These are phyloP conservation scores for Rhopalosiphum maidis DNA, from an alignment of 1,140 invertebrate species.

Conservation along the genomic window DNA sequence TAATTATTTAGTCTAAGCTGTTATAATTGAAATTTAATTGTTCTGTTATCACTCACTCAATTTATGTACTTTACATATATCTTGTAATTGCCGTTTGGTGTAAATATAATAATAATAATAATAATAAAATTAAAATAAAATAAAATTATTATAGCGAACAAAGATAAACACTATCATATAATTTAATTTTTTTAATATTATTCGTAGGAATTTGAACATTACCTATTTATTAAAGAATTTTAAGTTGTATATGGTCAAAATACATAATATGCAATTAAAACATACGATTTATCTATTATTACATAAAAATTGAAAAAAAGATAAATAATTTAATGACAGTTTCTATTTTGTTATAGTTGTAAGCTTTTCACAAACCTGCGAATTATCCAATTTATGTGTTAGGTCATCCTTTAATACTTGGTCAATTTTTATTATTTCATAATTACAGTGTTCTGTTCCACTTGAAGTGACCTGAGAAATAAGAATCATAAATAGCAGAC, in stretches of 20 bases:
- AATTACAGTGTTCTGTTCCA: no score
- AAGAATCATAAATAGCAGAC: no score
- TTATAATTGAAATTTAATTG: no score
- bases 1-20: no score
- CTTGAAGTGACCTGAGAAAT: no score
- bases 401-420: no score
- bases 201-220: neutral
- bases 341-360: neutral
- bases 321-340: neutral
- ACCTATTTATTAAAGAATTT: neutral
- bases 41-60: no score
- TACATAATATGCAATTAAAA: neutral
- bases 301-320: neutral
- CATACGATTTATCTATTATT: neutral
- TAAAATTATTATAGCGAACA: neutral
- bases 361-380: neutral
- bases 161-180: neutral
- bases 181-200: neutral
- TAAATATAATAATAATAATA: no score
- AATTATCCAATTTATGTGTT: no score
- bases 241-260: neutral
- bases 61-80: no score
- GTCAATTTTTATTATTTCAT: no score
- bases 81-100: no score
- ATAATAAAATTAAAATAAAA: neutral